phyloP scores from a whole-genome alignment of 2,888 invertebrate genomes.

The Tetragnatha montana region DNA sequence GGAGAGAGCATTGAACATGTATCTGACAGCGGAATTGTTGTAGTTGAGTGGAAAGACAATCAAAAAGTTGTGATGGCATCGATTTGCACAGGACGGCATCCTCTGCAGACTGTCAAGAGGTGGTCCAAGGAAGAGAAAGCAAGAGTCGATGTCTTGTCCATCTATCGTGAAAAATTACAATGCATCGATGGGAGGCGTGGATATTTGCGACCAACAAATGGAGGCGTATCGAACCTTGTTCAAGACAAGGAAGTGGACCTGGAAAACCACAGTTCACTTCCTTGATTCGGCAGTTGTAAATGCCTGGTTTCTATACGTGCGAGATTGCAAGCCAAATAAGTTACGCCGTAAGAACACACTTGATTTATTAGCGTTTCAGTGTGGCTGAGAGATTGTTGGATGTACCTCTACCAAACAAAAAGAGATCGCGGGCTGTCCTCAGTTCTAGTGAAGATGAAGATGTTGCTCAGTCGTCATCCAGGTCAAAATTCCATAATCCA shows the following conservation, averaged over 20 bases:
- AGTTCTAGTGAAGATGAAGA: too few relatives aligned
- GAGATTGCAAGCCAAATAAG: too few relatives aligned
- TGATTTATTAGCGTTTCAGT: too few relatives aligned
- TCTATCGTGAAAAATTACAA: conserved; percentile 18
- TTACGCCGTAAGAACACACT: too few relatives aligned
- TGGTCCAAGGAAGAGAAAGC: neutral
- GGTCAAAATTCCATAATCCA: too few relatives aligned
- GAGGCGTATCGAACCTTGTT: conserved; percentile 22
- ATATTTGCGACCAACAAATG: conserved; percentile 29
- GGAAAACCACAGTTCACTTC: conserved; percentile 30
- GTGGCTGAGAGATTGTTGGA: too few relatives aligned
- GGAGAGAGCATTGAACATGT: neutral
- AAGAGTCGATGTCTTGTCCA: conserved; percentile 7
- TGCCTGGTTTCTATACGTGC: conserved; percentile 29
- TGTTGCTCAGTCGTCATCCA: too few relatives aligned
- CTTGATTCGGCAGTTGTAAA: conserved; percentile 19
- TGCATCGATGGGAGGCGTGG: neutral
- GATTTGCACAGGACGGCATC: neutral
- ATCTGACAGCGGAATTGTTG: neutral
- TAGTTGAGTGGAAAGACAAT: conserved; percentile 35
- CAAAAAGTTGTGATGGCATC: conserved; percentile 20
- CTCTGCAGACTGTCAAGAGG: neutral
- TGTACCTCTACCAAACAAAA: too few relatives aligned
- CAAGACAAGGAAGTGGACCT: conserved; percentile 22
- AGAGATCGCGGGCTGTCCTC: too few relatives aligned